Evolutionary conservation across 2,113 vertebrate species (phyloP).

Genomic region (Oceanites oceanicus): DNA sequence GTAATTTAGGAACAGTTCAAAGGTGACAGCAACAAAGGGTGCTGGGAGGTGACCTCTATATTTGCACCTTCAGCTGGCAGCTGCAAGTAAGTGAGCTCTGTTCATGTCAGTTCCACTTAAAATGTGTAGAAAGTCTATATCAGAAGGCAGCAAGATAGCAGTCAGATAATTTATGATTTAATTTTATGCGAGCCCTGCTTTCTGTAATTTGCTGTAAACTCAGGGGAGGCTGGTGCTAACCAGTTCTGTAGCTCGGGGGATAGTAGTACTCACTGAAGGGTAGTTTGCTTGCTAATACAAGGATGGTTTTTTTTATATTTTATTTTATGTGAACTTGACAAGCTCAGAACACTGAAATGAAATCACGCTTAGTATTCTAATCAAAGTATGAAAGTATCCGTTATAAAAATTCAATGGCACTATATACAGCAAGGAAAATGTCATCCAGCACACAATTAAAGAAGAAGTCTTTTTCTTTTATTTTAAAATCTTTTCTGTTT

Average conservation of each 20-base stretch:
- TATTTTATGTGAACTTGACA: conserved; percentile 86
- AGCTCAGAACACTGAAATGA: conserved; percentile 80
- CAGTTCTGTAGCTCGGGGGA: conserved; percentile 86
- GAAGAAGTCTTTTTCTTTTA: conserved; percentile 38
- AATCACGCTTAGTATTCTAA: conserved; percentile 83
- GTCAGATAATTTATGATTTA: conserved; percentile 99
- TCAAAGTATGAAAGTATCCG: conserved; percentile 78
- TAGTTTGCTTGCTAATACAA: conserved; percentile 87
- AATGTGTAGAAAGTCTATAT: conserved; percentile 85
- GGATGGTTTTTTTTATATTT: conserved; percentile 85
- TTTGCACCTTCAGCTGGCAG: conserved; percentile 78
- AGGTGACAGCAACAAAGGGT: conserved; percentile 78
- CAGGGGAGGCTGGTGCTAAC: conserved; percentile 85
- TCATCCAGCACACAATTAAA: conserved; percentile 70
- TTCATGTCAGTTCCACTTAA: conserved; percentile 84
- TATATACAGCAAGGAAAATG: conserved; percentile 69
- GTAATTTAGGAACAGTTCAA: conserved; percentile 81
- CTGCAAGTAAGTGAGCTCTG: conserved; percentile 77
- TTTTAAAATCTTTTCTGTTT: conserved; percentile 60
- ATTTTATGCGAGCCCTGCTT: conserved; percentile 96
- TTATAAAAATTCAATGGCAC: conserved; percentile 73
- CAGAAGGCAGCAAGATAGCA: conserved; percentile 91
- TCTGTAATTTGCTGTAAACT: conserved; percentile 98
- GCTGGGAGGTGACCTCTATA: conserved; percentile 75
- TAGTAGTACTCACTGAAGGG: conserved; percentile 81